Conservation (phyloP, 2,797 vertebrate species). For the Spinibarbus caldwelli region DNA sequence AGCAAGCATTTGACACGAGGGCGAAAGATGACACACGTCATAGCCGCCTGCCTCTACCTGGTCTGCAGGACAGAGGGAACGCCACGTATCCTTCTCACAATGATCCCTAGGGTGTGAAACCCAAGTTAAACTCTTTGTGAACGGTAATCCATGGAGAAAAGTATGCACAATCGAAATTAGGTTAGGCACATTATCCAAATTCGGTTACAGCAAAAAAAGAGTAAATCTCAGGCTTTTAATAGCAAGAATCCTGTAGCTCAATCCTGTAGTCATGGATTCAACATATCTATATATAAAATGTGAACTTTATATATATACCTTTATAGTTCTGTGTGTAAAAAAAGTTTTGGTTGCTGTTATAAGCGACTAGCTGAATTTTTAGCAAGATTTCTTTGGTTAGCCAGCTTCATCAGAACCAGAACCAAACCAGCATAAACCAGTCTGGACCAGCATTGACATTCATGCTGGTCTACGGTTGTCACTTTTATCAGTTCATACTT, state of each 20-base stretch:
- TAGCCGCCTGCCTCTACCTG: slow-evolving; percentile 96
- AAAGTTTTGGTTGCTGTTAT: background rate
- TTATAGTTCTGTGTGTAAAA: background rate
- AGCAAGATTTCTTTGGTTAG: background rate
- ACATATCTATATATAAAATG: background rate
- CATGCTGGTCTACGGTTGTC: background rate
- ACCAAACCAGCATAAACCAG: background rate
- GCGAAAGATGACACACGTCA: slow-evolving; percentile 90
- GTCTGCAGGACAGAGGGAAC: slow-evolving; percentile 98
- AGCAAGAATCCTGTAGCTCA: background rate
- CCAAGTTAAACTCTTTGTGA: slow-evolving; percentile 3
- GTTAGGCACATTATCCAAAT: background rate
- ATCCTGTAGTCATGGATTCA: background rate
- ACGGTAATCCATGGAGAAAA: background rate
- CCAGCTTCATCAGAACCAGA: background rate
- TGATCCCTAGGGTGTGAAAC: slow-evolving; percentile 14
- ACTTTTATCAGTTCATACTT: background rate
- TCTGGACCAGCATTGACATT: background rate
- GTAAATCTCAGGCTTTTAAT: background rate
- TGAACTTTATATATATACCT: background rate
- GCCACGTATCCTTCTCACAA: slow-evolving; percentile 89
- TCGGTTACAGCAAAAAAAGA: background rate
- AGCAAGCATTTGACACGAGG: slow-evolving; percentile 94
- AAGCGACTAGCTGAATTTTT: background rate
- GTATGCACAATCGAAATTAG: background rate